phyloP scores from a whole-genome alignment of 1,140 invertebrate genomes.

The Tyrophagus putrescentiae region DNA sequence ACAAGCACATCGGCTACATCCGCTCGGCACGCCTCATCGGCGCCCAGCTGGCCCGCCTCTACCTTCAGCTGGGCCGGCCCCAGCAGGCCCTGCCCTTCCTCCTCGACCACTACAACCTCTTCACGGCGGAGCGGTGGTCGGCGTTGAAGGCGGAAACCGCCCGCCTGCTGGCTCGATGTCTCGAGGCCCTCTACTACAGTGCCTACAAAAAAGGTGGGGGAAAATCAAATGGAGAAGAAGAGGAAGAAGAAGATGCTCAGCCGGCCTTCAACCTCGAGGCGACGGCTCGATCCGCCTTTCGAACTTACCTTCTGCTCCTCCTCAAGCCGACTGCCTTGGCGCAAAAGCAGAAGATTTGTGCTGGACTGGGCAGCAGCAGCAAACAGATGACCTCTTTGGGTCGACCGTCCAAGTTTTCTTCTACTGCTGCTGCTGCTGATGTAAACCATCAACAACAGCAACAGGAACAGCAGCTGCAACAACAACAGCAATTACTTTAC shows the following conservation, averaged over 20 bases:
- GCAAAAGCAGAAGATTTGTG: no score
- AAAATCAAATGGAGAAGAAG: neutral
- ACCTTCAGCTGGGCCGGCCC: slow-evolving; percentile 64
- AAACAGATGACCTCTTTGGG: no score
- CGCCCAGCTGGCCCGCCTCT: slow-evolving; percentile 71
- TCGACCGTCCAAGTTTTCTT: no score
- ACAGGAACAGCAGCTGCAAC: no score
- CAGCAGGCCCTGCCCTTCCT: slow-evolving; percentile 76
- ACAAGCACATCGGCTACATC: slow-evolving; percentile 78
- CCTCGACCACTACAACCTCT: slow-evolving; percentile 65
- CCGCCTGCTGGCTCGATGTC: slow-evolving; percentile 49
- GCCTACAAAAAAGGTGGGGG: neutral
- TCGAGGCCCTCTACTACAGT: neutral
- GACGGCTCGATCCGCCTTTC: neutral
- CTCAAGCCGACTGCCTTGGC: neutral
- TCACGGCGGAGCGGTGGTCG: slow-evolving; percentile 69
- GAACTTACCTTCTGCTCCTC: neutral
- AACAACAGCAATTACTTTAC: no score
- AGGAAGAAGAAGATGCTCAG: neutral
- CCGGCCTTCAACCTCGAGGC: neutral
- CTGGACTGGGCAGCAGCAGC: no score
- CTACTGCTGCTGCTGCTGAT: no score
- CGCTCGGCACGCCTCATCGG: slow-evolving; percentile 72
- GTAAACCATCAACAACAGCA: no score
- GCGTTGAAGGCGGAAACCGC: slow-evolving; percentile 45